Evolutionary conservation across 1,140 invertebrate genomes (phyloP).

Genomic region (Amyelois transitella): DNA sequence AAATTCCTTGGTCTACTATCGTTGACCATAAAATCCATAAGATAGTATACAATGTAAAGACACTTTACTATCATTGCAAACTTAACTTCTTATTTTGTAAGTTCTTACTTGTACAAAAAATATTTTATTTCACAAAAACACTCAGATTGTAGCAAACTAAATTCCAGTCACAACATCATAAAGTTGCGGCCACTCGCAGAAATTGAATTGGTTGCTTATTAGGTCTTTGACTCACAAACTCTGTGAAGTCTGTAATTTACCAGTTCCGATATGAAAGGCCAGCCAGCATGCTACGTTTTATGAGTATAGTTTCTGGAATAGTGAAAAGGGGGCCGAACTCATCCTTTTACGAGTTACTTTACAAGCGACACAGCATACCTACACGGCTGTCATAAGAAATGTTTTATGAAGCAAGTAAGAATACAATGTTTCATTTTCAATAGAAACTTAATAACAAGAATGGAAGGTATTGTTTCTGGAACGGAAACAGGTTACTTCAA

Average conservation of each 20-base stretch:
- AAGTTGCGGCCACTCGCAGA: constrained; percentile 1
- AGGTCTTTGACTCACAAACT: constrained; percentile 3
- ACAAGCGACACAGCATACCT: background rate
- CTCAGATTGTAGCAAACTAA: too few relatives aligned
- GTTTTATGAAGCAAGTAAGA: background rate
- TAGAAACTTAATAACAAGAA: background rate
- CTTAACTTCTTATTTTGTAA: too few relatives aligned
- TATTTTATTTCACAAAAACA: too few relatives aligned
- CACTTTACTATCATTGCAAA: too few relatives aligned
- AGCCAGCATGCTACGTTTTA: constrained; percentile 1
- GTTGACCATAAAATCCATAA: too few relatives aligned
- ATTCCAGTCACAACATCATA: constrained; percentile 15
- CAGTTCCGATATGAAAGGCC: constrained; percentile 4
- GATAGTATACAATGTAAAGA: too few relatives aligned
- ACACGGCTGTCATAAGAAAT: background rate
- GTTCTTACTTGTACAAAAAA: too few relatives aligned
- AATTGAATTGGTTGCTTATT: constrained; percentile 1
- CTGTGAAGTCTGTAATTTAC: constrained; percentile 7
- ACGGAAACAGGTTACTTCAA: background rate
- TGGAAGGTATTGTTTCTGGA: background rate
- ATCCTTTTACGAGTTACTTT: background rate
- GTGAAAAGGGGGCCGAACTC: background rate
- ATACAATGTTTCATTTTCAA: constrained; percentile 1
- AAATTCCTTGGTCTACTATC: background rate
- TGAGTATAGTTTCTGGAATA: constrained; percentile 4